Evolutionary conservation across 1,140 invertebrate genomes (phyloP), one percentile per base, ranked within the genome.

Genomic region (Rhizoglyphus robini): DNA sequence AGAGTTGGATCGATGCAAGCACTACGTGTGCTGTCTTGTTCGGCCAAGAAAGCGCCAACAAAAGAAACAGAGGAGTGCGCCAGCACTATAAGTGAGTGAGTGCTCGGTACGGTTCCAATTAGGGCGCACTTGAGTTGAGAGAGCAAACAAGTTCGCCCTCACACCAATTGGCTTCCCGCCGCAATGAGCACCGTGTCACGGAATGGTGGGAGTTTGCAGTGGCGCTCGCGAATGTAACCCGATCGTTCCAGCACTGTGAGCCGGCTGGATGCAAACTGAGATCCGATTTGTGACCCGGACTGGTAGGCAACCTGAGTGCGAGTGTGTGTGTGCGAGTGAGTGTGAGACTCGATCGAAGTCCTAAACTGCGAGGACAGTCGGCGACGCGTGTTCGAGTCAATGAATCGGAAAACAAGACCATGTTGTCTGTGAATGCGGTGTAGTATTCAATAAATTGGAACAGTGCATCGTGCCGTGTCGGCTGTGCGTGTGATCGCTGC

Each of bases 361-460:
- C n/a, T n/a, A n/a, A n/a, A n/a, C n/a, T n/a, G n/a, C n/a, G n/a
- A n/a, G n/a, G n/a, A n/a, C n/a, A 11, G 36, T 41, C 36, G 8
- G 36, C 36, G 18, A 54, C 20, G 51, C 20, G 20, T 46, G 41
- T 46, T 54, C 51, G 31, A 54, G 23, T 54, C 51, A 54, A 54
- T 54, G 51, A 54, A 25, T 54, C 51, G 51, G 51, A 54, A 54
- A 54, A 54, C 51, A 54, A 54, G 8, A 15, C n/a, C 8, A 54
- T 27, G 51, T 27, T 15, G 51, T 27, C 23, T n/a, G n/a, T n/a
- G n/a, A n/a, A n/a, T n/a, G n/a, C 51, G 51, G 8, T 15, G 23
- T 15, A 23, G 23, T 54, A 8, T 54, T 20, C 51, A 54, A 54
- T 54, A 54, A 54, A 54, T 54, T 54, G 51, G 51, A 54, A 5